Evolutionary conservation across 2,888 invertebrate genomes (phyloP), one percentile per base, ranked within the genome.

Genomic region (Venustoraphidia nigricollis): DNA sequence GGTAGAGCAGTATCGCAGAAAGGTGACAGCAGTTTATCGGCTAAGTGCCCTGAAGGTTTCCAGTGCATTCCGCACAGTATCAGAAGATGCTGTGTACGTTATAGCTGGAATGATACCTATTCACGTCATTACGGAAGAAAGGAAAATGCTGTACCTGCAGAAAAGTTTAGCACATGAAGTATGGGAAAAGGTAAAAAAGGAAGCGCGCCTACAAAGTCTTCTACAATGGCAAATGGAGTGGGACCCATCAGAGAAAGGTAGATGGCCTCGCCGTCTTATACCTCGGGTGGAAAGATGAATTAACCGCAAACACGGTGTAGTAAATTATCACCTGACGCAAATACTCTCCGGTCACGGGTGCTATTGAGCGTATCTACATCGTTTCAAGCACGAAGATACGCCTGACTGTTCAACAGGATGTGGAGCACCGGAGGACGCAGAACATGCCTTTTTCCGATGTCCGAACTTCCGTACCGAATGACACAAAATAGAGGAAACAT

Each of bases 381-480:
- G 44, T 0, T 49, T 50, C 14, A 13, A 34, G 10, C 46, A 45
- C 8, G 50, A 51, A 11, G 47, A 49, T 36, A 27, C 45, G 10
- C 11, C 50, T 10, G 41, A 44, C 9, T 53, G 53, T 34, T 51
- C 52, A 9, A 40, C 44, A 9, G 47, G 54, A 27, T 10, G n/a
- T 34, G 3, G 10, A 1, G 46, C 38, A 14, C 39, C 8, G 1
- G 54, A 54, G 17, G 41, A 50, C 14, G 47, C 35, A 11, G 54
- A 53, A 17, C 53, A 54, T 38, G 51, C 50, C 2, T 51, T 52
- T 44, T 54, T 52, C 41, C 27, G 10, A 1, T 54, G 53, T 17
- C 50, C 52, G 2, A 51, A 53, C 10, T 54, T 53, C 34, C 8
- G 36, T 5, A 27, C 9, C 8, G 48, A 53, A 34, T 36, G 50